These are phyloP conservation scores for Caenorhabditis doughertyi DNA, from an alignment of 2,888 invertebrate genomes.

Conservation along the genomic window DNA sequence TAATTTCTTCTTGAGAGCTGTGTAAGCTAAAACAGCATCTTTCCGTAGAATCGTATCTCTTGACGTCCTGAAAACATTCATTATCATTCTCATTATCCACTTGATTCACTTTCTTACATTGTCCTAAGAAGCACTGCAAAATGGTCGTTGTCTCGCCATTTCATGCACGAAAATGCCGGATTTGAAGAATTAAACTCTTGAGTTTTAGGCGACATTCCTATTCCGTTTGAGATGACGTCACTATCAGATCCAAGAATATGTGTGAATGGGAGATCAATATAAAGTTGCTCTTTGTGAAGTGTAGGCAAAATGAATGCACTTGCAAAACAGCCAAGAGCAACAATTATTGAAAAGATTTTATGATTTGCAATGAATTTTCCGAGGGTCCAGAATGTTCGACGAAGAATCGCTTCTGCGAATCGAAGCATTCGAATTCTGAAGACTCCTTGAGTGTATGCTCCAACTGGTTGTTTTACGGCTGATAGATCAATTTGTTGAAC, in stretches of 20 bases:
- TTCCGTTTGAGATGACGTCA: conserved; percentile 63
- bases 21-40: conserved; percentile 70
- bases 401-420: conserved; percentile 74
- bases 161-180: conserved; percentile 72
- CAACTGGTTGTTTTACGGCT: conserved; percentile 62
- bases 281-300: conserved; percentile 52
- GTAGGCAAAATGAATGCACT: conserved; percentile 58
- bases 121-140: conserved; percentile 72
- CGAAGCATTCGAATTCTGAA: conserved; percentile 73
- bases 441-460: conserved; percentile 71
- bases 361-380: conserved; percentile 78
- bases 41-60: conserved; percentile 70
- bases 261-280: conserved; percentile 65
- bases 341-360: conserved; percentile 47
- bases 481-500: conserved; percentile 70
- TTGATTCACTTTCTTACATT: conserved; percentile 25
- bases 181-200: conserved; percentile 76
- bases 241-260: conserved; percentile 59
- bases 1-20: conserved; percentile 69
- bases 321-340: conserved; percentile 51
- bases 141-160: conserved; percentile 60
- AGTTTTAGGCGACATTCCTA: conserved; percentile 57
- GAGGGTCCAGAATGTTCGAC: conserved; percentile 76
- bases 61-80: conserved; percentile 55
- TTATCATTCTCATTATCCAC: not conserved